Evolutionary conservation across 92 coral and sea anemone species (phyloP), one percentile per base, ranked within the genome.

Genomic region (Pocillopora meandrina): DNA sequence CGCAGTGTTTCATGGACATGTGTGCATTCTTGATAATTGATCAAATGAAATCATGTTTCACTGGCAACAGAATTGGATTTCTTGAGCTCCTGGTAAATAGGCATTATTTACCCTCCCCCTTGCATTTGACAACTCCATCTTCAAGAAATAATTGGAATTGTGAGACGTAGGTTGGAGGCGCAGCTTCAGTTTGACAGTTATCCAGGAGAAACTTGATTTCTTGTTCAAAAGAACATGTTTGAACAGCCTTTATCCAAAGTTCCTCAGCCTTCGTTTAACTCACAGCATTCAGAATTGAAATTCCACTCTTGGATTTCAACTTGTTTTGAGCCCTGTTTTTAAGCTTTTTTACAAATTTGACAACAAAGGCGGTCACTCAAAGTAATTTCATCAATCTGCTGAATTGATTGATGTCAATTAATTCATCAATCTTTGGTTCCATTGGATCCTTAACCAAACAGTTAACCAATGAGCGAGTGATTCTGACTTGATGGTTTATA

Each of bases 171-270:
- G 26, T 23, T 0, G 26, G 26, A 23, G 26, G 26, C 26, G 26
- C 26, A 23, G 26, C 26, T 12, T 33, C 26, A 10, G 66, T 10
- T 12, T 86, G 71, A 35, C 57, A 34, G 2, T 67, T 34, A 36
- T 85, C 23, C 26, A 10, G 75, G 69, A 86, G 83, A 64, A 71
- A 78, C 9, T 65, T 36, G 72, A 92, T 74, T 65, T 92, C 93
- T 6, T 26, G 35, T 36, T 75, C 72, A 35, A 89, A 89, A 55
- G 84, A 74, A 19, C 71, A 59, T 75, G 80, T 52, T 74, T 90
- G 96, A 59, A 92, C 79, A 49, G 91, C 60, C 80, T 77, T 82
- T 33, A 88, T 82, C 96, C 93, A 92, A 26, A 83, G 77, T 14
- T 34, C 12, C 64, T 93, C 92, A 6, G 93, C 93, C 71, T 67